phyloP scores from a whole-genome alignment of 2,113 vertebrate species.

The Equus quagga region DNA sequence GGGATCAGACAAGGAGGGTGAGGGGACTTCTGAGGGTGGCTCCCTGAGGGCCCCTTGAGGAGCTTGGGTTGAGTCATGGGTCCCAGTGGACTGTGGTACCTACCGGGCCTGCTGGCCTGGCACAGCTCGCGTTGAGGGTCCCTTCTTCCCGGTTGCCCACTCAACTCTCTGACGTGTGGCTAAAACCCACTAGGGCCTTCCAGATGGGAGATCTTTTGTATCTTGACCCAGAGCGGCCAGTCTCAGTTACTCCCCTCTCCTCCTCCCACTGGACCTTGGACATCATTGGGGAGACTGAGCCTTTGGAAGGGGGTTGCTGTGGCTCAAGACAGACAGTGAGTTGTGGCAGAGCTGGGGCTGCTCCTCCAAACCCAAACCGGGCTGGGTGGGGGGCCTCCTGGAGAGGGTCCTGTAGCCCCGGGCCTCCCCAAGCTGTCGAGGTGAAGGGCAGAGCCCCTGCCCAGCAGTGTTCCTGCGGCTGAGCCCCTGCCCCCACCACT shows the following conservation, averaged over 20 bases:
- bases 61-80: background rate
- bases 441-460: background rate
- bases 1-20: fast-evolving
- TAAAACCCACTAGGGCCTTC: background rate
- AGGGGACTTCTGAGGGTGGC: background rate
- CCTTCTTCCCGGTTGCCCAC: background rate
- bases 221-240: too few species aligned
- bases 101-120: background rate
- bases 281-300: background rate
- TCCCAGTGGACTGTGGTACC: background rate
- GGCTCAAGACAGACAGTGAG: too few species aligned
- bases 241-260: background rate
- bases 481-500: background rate
- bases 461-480: fast-evolving
- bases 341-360: background rate
- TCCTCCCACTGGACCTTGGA: fast-evolving
- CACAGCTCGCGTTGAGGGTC: fast-evolving
- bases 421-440: fast-evolving
- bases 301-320: fast-evolving
- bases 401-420: background rate
- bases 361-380: fast-evolving
- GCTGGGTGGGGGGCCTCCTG: too few species aligned
- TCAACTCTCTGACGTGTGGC: background rate
- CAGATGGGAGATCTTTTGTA: background rate
- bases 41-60: fast-evolving